Percentiles rank a stretch among this genome's conserved stretches.
Evolutionary conservation across 2,888 invertebrate species (phyloP).

Genomic region (Tryphoninae sp.): DNA sequence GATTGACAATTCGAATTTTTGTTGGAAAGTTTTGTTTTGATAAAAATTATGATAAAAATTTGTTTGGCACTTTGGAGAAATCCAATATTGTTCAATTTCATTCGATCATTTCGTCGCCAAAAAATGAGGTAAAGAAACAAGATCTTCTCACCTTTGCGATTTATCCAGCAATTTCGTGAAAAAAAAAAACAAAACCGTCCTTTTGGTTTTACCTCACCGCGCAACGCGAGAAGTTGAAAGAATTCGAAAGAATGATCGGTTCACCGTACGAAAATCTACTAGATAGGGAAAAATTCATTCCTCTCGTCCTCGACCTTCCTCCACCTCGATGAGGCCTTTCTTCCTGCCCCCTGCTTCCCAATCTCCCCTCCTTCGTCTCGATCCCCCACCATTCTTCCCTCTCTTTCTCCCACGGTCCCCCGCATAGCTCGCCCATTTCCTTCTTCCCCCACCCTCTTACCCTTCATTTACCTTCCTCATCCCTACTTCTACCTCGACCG

Average conservation of each 20-base stretch:
- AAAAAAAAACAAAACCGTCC: no score
- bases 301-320: slow-evolving; percentile 67
- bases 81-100: no score
- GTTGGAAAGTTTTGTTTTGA: background rate
- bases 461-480: slow-evolving; percentile 65
- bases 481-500: slow-evolving; percentile 49
- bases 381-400: slow-evolving; percentile 32
- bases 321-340: slow-evolving; percentile 48
- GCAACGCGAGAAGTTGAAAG: background rate
- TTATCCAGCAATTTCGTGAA: no score
- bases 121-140: no score
- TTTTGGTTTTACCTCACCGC: no score
- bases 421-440: slow-evolving; percentile 53
- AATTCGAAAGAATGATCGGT: slow-evolving; percentile 37
- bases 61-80: no score
- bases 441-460: slow-evolving; percentile 55
- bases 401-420: slow-evolving; percentile 47
- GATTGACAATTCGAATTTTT: background rate
- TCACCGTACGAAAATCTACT: background rate
- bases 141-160: no score
- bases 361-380: slow-evolving; percentile 32
- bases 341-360: slow-evolving; percentile 33
- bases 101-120: no score
- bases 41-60: no score
- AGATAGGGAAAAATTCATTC: slow-evolving; percentile 43